phyloP scores from a whole-genome alignment of 2,888 invertebrate genomes.

The Rugalucina vietnamica region DNA sequence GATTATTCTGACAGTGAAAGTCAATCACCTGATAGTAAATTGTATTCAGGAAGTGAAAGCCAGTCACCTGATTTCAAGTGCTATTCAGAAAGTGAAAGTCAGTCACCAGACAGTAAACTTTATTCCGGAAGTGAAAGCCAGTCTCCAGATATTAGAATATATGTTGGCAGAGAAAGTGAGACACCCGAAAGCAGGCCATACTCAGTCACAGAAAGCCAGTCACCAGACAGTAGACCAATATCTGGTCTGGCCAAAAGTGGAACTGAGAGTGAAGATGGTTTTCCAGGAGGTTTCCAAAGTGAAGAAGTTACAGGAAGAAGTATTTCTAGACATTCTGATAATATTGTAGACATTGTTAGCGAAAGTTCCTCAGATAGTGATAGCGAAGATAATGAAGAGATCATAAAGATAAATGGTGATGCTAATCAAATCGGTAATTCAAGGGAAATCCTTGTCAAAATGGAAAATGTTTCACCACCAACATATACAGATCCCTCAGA shows the following conservation, averaged over 20 bases:
- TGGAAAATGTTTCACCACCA: slow-evolving; percentile 20
- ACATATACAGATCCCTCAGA: slow-evolving; percentile 45
- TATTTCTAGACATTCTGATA: slow-evolving; percentile 39
- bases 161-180: background rate
- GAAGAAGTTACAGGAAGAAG: slow-evolving; percentile 22
- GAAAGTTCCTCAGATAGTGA: slow-evolving; percentile 49
- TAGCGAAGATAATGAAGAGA: slow-evolving; percentile 58
- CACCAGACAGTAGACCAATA: slow-evolving; percentile 17
- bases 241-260: slow-evolving; percentile 12
- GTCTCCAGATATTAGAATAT: background rate
- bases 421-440: background rate
- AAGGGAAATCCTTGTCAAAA: slow-evolving; percentile 21
- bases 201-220: slow-evolving; percentile 29
- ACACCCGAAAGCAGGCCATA: background rate
- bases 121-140: background rate
- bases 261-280: slow-evolving; percentile 8
- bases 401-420: slow-evolving; percentile 37
- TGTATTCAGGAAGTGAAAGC: slow-evolving; percentile 18
- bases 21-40: background rate
- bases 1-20: background rate
- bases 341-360: slow-evolving; percentile 10
- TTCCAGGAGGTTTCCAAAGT: slow-evolving; percentile 2
- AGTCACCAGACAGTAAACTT: background rate
- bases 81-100: background rate
- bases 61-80: background rate